Evolutionary conservation across 1,140 invertebrate species (phyloP).

Genomic region (Hyles euphorbiae): DNA sequence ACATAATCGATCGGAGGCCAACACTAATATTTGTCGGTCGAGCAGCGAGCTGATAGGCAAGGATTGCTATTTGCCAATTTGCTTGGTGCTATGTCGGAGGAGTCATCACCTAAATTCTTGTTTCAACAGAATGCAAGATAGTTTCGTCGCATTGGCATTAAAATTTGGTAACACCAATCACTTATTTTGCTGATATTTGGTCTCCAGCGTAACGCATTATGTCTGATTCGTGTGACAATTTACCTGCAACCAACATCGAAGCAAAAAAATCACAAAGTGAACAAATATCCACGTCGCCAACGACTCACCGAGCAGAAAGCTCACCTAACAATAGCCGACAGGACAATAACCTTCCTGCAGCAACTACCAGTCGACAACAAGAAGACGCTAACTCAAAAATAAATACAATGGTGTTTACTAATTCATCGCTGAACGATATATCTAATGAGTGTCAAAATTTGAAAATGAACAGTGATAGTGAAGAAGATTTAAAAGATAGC

Average conservation of each 20-base stretch:
- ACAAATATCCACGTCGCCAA: slow-evolving; percentile 24
- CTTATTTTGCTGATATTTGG: slow-evolving; percentile 1
- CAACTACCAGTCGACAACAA: not conserved
- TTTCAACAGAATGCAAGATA: too few relatives aligned
- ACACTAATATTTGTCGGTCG: too few relatives aligned
- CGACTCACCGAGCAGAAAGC: slow-evolving; percentile 16
- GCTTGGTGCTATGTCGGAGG: too few relatives aligned
- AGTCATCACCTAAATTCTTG: too few relatives aligned
- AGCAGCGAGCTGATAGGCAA: too few relatives aligned
- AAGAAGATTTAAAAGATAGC: slow-evolving; percentile 19
- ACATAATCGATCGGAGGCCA: too few relatives aligned
- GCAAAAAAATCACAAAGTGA: slow-evolving; percentile 18
- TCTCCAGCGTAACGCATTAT: slow-evolving; percentile 4
- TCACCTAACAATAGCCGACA: slow-evolving; percentile 12
- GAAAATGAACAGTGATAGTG: slow-evolving; percentile 30
- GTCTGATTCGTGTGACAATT: slow-evolving; percentile 17
- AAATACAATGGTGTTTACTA: slow-evolving; percentile 5
- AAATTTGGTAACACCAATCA: not conserved
- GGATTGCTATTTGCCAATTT: too few relatives aligned
- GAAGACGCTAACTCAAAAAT: not conserved
- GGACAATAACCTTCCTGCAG: not conserved
- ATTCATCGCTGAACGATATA: slow-evolving; percentile 20
- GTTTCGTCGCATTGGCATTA: too few relatives aligned
- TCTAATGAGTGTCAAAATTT: slow-evolving; percentile 23
- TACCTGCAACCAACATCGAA: slow-evolving; percentile 24